These are phyloP conservation scores for Astatotilapia flaviijosephi DNA, from an alignment of 2,113 vertebrate species.

Conservation along the genomic window DNA sequence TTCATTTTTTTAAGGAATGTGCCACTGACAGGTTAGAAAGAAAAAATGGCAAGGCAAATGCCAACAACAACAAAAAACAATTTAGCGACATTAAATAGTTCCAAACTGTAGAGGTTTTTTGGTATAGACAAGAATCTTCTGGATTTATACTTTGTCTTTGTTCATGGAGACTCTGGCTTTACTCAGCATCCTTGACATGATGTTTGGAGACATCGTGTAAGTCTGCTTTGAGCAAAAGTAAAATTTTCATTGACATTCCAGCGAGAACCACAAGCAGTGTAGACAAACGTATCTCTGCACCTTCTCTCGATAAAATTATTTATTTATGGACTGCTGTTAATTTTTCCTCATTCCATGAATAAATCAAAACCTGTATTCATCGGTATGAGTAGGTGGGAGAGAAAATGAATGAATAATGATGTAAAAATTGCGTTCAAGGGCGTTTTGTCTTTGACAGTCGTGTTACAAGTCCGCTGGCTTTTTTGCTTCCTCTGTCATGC, in stretches of 20 bases:
- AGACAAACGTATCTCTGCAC: neutral
- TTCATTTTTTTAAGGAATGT: neutral
- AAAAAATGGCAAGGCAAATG: neutral
- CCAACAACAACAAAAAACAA: neutral
- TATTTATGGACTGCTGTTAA: neutral
- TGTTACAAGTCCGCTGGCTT: neutral
- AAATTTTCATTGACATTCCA: neutral
- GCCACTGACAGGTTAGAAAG: neutral
- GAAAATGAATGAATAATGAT: neutral
- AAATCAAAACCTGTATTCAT: neutral
- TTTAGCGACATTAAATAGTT: neutral
- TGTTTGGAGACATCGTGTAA: neutral
- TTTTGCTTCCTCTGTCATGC: neutral
- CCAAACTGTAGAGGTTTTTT: neutral
- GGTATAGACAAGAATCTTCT: neutral
- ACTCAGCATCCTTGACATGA: neutral
- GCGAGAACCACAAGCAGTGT: neutral
- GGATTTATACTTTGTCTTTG: neutral
- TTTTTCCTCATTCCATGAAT: neutral
- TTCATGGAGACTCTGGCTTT: neutral
- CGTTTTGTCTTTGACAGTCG: neutral
- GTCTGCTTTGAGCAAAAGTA: neutral
- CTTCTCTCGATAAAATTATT: neutral
- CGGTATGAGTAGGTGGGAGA: neutral
- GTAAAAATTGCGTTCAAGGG: neutral